Percentiles rank a stretch among this genome's conserved stretches.
Evolutionary conservation across 2,113 vertebrate species (phyloP).

Genomic region (Elephantulus edwardii): DNA sequence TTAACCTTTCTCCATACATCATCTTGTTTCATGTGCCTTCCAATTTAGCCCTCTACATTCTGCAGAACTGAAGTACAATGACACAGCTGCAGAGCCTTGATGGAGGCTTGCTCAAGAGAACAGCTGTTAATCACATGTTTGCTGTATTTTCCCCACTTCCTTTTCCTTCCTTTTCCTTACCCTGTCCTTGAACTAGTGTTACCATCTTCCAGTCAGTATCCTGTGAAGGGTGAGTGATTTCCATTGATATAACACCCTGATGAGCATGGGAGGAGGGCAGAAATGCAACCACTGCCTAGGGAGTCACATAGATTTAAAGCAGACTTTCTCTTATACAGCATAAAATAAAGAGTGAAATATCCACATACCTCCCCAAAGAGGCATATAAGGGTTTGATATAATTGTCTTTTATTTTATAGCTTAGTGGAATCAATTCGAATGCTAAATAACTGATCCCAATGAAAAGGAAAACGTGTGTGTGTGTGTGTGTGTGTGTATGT

Average conservation of each 20-base stretch:
- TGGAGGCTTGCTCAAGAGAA: slow-evolving; percentile 32
- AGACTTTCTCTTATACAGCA: background rate
- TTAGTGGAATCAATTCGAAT: slow-evolving; percentile 25
- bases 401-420: slow-evolving; percentile 38
- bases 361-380: slow-evolving; percentile 1
- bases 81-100: slow-evolving; percentile 48
- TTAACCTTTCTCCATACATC: background rate
- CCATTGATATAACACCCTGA: background rate
- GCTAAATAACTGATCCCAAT: background rate
- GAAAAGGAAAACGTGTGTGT: background rate
- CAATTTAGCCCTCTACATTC: background rate
- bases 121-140: slow-evolving; percentile 62
- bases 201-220: background rate
- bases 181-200: slow-evolving; percentile 54
- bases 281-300: background rate
- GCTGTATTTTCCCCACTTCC: slow-evolving; percentile 21
- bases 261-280: background rate
- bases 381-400: background rate
- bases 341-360: slow-evolving; percentile 31
- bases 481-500: background rate
- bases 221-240: slow-evolving; percentile 38
- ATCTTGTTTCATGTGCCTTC: background rate
- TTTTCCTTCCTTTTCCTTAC: slow-evolving; percentile 14
- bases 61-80: background rate
- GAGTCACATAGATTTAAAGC: background rate